A percentile compares a stretch with the other conserved stretches of the same genome.
These are phyloP conservation scores for Panzeria rudis DNA, from an alignment of 2,888 invertebrate species.

Conservation along the genomic window DNA sequence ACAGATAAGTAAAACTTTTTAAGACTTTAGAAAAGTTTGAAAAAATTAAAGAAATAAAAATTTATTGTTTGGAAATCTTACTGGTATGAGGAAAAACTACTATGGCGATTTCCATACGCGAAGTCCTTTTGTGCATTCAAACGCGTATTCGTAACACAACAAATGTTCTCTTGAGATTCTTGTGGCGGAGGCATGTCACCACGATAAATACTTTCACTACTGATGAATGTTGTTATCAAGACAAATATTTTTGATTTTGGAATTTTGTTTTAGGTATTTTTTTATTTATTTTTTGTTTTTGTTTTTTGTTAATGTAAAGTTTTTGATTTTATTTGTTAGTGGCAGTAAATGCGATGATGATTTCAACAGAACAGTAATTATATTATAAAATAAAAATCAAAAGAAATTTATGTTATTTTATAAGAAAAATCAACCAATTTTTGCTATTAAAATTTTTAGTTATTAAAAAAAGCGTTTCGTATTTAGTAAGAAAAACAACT, in stretches of 20 bases:
- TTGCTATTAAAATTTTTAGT: not conserved
- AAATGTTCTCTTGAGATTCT: slow-evolving; percentile 60
- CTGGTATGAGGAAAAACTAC: slow-evolving; percentile 77
- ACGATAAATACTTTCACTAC: slow-evolving; percentile 81
- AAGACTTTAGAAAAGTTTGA: slow-evolving; percentile 13
- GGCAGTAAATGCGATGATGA: slow-evolving; percentile 62
- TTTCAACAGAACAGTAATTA: slow-evolving; percentile 43
- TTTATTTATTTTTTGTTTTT: slow-evolving; percentile 36
- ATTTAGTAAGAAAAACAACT: not conserved
- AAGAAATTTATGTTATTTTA: slow-evolving; percentile 35
- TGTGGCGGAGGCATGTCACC: slow-evolving; percentile 80
- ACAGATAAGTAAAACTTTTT: too few relatives aligned
- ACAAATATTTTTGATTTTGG: slow-evolving; percentile 46
- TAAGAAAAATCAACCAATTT: slow-evolving; percentile 48
- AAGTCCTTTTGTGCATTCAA: slow-evolving; percentile 66
- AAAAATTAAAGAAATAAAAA: slow-evolving; percentile 27
- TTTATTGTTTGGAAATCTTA: slow-evolving; percentile 75
- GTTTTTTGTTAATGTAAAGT: slow-evolving; percentile 28
- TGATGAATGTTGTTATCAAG: slow-evolving; percentile 65
- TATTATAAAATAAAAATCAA: slow-evolving; percentile 50
- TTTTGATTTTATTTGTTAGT: slow-evolving; percentile 50
- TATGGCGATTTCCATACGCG: slow-evolving; percentile 74
- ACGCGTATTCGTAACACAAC: slow-evolving; percentile 59
- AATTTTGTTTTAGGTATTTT: slow-evolving; percentile 16
- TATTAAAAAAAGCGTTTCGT: slow-evolving; percentile 63